A percentile compares a stretch with the other conserved stretches of the same genome.
phyloP scores from a whole-genome alignment of 2,888 invertebrate genomes.

The Hemaris fuciformis region DNA sequence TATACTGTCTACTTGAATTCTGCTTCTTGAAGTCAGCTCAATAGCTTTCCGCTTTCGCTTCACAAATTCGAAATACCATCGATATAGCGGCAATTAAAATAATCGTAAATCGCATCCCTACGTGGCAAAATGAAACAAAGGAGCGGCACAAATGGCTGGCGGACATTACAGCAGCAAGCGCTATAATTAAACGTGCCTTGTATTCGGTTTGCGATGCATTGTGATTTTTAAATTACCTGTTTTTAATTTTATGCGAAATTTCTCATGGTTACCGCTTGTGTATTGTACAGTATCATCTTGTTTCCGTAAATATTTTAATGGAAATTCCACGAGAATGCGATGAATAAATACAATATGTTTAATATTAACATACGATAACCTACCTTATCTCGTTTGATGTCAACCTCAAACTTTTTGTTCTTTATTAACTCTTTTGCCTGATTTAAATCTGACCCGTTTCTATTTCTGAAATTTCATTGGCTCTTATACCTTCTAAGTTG shows the following conservation, averaged over 20 bases:
- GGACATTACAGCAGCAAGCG: not conserved
- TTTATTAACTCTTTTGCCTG: no score
- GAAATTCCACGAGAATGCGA: not conserved
- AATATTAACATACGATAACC: no score
- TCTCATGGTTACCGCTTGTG: not conserved
- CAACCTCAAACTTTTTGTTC: no score
- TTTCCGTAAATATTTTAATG: not conserved
- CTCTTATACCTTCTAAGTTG: no score
- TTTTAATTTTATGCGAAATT: conserved; percentile 2
- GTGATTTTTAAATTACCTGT: conserved; percentile 5
- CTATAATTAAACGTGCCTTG: not conserved
- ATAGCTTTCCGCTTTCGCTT: no score
- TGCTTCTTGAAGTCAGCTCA: no score
- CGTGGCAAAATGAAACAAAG: conserved; percentile 1
- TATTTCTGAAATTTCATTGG: no score
- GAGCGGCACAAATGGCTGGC: not conserved
- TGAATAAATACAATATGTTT: no score
- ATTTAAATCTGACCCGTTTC: no score
- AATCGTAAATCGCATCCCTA: not conserved
- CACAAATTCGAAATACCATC: not conserved
- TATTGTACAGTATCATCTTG: not conserved
- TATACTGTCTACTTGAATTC: no score
- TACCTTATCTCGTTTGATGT: no score
- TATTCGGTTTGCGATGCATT: not conserved
- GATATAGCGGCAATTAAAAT: not conserved